Evolutionary conservation across 1,140 invertebrate species (phyloP).

Genomic region (Thaumetopoea pityocampa): DNA sequence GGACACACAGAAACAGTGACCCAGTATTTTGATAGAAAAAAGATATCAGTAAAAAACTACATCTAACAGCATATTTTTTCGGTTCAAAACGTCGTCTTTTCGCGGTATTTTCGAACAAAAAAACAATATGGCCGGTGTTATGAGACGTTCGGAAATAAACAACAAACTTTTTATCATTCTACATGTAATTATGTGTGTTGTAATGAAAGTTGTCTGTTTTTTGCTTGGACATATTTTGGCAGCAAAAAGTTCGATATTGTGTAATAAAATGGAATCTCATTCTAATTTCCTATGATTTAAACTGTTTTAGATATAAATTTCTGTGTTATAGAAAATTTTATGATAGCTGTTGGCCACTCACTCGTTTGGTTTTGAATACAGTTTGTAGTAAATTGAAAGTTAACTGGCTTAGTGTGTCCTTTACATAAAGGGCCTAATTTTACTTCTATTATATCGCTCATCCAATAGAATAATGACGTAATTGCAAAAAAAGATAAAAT

Average conservation of each 20-base stretch:
- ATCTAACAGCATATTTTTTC: slow-evolving; percentile 14
- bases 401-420: too few relatives aligned
- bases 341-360: too few relatives aligned
- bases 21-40: slow-evolving; percentile 44
- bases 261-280: slow-evolving; percentile 15
- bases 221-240: slow-evolving; percentile 7
- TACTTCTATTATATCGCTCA: too few relatives aligned
- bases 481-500: too few relatives aligned
- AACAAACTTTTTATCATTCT: slow-evolving; percentile 34
- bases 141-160: slow-evolving; percentile 25
- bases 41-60: slow-evolving; percentile 26
- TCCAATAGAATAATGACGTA: too few relatives aligned
- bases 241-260: slow-evolving; percentile 22
- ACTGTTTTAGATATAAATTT: slow-evolving; percentile 12
- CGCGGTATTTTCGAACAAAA: slow-evolving; percentile 32
- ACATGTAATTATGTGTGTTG: slow-evolving; percentile 33
- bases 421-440: too few relatives aligned
- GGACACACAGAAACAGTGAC: slow-evolving; percentile 52
- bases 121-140: slow-evolving; percentile 43
- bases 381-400: too few relatives aligned
- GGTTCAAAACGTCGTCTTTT: slow-evolving; percentile 33
- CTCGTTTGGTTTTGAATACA: too few relatives aligned
- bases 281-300: slow-evolving; percentile 7
- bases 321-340: slow-evolving; percentile 1
- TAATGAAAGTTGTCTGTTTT: slow-evolving; percentile 43